A percentile compares a stretch with the other conserved stretches of the same genome.
Conservation (phyloP, 2,888 invertebrate species). For the Lepidochrysops patricia region DNA sequence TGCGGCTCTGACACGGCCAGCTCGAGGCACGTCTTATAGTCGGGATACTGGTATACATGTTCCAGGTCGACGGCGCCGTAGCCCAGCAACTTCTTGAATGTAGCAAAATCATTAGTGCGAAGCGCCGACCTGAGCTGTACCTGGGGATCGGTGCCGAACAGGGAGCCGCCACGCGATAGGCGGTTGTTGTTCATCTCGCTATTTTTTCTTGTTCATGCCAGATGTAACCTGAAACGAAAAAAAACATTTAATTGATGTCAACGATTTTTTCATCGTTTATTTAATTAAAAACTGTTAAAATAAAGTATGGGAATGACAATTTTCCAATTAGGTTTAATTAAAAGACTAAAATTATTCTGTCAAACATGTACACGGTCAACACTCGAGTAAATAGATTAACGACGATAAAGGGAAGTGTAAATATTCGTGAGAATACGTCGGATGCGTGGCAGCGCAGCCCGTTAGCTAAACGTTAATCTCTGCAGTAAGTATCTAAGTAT, state of each 20-base stretch:
- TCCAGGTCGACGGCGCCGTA: constrained; percentile 68
- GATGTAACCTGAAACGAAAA: constrained; percentile 62
- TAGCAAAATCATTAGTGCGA: constrained; percentile 61
- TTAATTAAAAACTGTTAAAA: constrained; percentile 15
- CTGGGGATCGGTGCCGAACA: constrained; percentile 64
- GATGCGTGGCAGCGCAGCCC: constrained; percentile 29
- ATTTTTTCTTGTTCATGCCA: constrained; percentile 51
- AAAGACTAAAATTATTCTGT: constrained; percentile 13
- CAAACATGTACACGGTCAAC: neutral
- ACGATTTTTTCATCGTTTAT: constrained; percentile 44
- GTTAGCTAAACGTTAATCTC: constrained; percentile 31
- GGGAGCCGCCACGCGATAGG: constrained; percentile 54
- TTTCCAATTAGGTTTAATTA: constrained; percentile 48
- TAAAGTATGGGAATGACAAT: constrained; percentile 39
- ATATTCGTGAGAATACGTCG: constrained; percentile 48
- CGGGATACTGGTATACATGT: constrained; percentile 71
- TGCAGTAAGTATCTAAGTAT: constrained; percentile 5
- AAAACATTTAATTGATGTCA: constrained; percentile 28
- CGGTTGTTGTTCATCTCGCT: constrained; percentile 65
- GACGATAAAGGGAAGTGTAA: constrained; percentile 42
- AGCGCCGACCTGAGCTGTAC: constrained; percentile 67
- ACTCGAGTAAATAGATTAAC: constrained; percentile 28
- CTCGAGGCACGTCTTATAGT: constrained; percentile 76
- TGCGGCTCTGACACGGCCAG: constrained; percentile 69
- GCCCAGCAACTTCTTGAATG: constrained; percentile 67